Evolutionary conservation across 2,888 invertebrate species (phyloP).

Genomic region (Campoletis raptor): DNA sequence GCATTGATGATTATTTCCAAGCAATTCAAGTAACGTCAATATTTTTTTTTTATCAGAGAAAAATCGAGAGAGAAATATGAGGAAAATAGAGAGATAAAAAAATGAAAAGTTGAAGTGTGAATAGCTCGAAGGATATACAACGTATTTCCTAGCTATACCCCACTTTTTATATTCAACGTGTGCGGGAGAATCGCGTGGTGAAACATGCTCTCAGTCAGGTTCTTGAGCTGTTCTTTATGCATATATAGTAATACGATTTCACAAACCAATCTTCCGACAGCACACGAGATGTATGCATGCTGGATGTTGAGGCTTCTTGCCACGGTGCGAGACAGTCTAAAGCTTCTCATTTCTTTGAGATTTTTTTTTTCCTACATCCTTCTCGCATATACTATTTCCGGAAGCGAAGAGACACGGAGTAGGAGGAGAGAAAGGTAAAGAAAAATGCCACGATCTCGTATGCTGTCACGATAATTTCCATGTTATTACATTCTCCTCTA

Average conservation of each 20-base stretch:
- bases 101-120: conserved; percentile 2
- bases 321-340: conserved; percentile 22
- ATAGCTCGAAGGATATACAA: conserved; percentile 16
- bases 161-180: conserved; percentile 11
- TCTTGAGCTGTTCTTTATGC: neutral
- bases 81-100: conserved; percentile 1
- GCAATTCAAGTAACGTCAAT: neutral
- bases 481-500: neutral
- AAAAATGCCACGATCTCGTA: neutral
- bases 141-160: conserved; percentile 21
- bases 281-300: conserved; percentile 10
- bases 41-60: conserved; percentile 36
- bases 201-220: neutral
- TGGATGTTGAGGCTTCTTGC: conserved; percentile 34
- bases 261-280: conserved; percentile 50
- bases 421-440: neutral
- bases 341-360: conserved; percentile 22
- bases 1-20: neutral
- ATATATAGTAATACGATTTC: conserved; percentile 30
- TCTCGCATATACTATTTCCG: conserved; percentile 20
- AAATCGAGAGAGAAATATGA: conserved; percentile 1
- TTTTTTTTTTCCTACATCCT: conserved; percentile 52
- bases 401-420: conserved; percentile 5
- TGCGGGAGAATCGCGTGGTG: conserved; percentile 9
- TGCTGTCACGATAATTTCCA: conserved; percentile 5